Evolutionary conservation across 23 tunicate genomes (phyloP).

Genomic region (Halocynthia roretzi): DNA sequence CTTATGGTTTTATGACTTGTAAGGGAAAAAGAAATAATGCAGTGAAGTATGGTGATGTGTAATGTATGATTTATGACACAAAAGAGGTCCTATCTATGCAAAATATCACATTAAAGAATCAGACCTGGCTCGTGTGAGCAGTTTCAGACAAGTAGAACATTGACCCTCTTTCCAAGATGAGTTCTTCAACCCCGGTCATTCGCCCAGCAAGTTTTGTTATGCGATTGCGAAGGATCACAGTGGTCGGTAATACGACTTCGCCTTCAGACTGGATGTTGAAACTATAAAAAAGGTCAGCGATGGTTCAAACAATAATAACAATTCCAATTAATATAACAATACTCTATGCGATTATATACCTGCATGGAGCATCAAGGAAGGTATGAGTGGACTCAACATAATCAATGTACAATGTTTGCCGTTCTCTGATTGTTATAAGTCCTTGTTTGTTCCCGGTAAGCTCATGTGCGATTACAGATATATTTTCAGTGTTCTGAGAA

Average conservation of each 20-base stretch:
- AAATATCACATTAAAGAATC: background rate
- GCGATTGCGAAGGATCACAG: constrained; percentile 16
- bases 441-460: constrained; percentile 30
- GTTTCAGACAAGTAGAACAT: background rate
- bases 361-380: constrained; percentile 28
- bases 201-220: constrained; percentile 24
- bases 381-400: constrained; percentile 32
- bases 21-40: no score
- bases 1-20: no score
- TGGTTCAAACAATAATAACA: no score
- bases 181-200: constrained; percentile 27
- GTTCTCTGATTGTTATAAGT: constrained; percentile 20
- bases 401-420: constrained; percentile 20
- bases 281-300: background rate
- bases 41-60: no score
- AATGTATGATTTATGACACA: background rate
- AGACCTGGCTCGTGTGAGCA: constrained; percentile 27
- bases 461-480: constrained; percentile 16
- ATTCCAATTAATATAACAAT: no score
- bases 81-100: background rate
- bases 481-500: constrained; percentile 6
- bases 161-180: constrained; percentile 1
- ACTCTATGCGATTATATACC: background rate
- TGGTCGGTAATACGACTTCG: constrained; percentile 18
- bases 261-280: constrained; percentile 15